Base-by-base conservation (phyloP, 1,140 invertebrate species). In the Drosophila sucinea region DNA sequence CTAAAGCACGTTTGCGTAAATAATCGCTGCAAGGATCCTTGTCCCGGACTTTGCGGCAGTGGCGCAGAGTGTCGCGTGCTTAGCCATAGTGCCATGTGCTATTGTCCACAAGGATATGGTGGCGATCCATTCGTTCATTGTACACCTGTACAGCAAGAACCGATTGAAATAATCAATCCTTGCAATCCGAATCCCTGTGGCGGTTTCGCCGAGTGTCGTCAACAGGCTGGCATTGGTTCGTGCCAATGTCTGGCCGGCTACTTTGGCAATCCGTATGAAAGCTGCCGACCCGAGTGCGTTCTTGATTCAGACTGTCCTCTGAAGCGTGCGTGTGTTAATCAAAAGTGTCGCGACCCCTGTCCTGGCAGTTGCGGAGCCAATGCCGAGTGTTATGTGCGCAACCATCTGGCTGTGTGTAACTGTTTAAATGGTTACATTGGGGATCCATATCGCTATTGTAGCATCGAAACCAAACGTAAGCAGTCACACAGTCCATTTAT, bases 51-150 rank as follows among this genome's bases (percentile, higher is more conserved):
- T 5, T 97, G 97, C 86, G 96, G 96, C 8, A 84, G 90, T 57
- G 94, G 95, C 84, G 95, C 96, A 1, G 91, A 95, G 33, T 97
- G 96, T 91, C 93, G 94, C 65, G 95, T 97, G 38, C 92, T 96
- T 1, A 96, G 95, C 85, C 96, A 97, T 90, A 93, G 95, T 29
- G 95, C 96, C 27, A 94, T 95, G 73, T 97, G 96, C 90, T 93
- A 93, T 38, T 97, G 96, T 91, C 91, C 93, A 70, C 73, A 92
- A 27, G 94, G 94, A 38, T 96, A 94, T 77, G 94, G 93, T 63
- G 96, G 96, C 40, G 93, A 97, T 93, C 94, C 96, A 6, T 96
- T 96, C 80, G 93, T 93, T 60, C 87, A 92, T 55, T 96, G 91
- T 56, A 58, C 58, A 1, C 69, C 94, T 75, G 73, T 86, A 11